phyloP scores from a whole-genome alignment of 2,888 invertebrate species.

The Ethmia dodecea region DNA sequence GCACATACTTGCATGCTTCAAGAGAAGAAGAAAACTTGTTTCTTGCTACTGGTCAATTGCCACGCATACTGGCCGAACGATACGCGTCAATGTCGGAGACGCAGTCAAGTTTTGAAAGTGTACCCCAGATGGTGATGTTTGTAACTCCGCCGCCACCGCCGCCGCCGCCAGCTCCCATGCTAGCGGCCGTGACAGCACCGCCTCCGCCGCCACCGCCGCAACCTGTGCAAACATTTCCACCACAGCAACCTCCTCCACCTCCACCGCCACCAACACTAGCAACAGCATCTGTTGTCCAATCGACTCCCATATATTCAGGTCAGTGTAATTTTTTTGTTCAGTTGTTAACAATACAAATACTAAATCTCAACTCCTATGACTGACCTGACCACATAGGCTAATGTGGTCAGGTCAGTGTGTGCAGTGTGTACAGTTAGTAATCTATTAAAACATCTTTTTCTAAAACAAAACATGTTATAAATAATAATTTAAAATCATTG shows the following conservation, averaged over 20 bases:
- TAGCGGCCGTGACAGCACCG: conserved; percentile 22
- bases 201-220: conserved; percentile 24
- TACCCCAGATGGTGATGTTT: conserved; percentile 29
- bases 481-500: no score
- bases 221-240: conserved; percentile 27
- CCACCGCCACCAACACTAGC: conserved; percentile 19
- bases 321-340: no score
- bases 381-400: no score
- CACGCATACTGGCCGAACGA: conserved; percentile 45
- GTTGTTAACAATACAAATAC: no score
- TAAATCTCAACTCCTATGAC: no score
- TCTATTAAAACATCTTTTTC: no score
- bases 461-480: no score
- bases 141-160: conserved; percentile 27
- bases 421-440: no score
- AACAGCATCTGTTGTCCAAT: conserved; percentile 5
- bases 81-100: conserved; percentile 37
- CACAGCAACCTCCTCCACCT: conserved; percentile 23
- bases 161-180: conserved; percentile 19
- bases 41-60: conserved; percentile 40
- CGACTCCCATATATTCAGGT: conserved; percentile 16
- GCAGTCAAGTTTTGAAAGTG: conserved; percentile 21
- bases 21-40: conserved; percentile 53
- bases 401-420: no score
- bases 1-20: conserved; percentile 51